Conservation (phyloP, 2,113 vertebrate species). For the Harpagus bidentatus region DNA sequence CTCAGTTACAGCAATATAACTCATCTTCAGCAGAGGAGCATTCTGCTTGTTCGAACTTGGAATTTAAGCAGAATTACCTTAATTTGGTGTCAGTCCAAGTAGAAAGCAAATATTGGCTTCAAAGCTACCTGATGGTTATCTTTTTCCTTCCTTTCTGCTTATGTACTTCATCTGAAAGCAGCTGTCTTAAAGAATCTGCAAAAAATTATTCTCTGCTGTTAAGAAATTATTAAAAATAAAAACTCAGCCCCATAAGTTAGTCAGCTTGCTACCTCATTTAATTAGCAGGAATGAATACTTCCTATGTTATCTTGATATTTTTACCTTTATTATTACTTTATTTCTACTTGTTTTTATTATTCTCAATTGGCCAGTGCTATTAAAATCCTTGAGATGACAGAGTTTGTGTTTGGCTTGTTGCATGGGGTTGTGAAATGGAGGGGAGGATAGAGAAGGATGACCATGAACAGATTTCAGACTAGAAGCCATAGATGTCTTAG, state of each 20-base stretch:
- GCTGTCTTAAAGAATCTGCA: not conserved
- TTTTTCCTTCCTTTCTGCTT: not conserved
- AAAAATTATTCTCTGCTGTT: not conserved
- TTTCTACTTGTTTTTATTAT: slow-evolving; percentile 37
- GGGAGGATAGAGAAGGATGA: not conserved
- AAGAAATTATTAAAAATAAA: not conserved
- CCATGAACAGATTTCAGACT: not conserved
- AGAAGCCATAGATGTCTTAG: not conserved
- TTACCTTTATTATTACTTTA: not conserved
- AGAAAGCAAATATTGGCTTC: not conserved
- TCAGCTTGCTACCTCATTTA: slow-evolving; percentile 63
- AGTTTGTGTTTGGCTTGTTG: not conserved
- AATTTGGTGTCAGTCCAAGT: not conserved
- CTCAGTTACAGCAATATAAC: not conserved
- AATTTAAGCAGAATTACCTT: not conserved
- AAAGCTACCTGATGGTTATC: not conserved
- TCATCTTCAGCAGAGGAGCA: not conserved
- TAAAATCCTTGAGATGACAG: slow-evolving; percentile 35
- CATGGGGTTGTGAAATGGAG: not conserved
- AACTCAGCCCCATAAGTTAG: not conserved
- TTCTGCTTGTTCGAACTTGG: not conserved
- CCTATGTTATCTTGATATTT: not conserved
- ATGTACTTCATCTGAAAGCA: not conserved
- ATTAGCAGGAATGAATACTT: slow-evolving; percentile 19
- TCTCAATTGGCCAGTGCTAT: slow-evolving; percentile 23